A percentile compares a stretch with the other conserved stretches of the same genome.
Conservation (phyloP, 2,888 invertebrate genomes). For the Shargacucullia verbasci region DNA sequence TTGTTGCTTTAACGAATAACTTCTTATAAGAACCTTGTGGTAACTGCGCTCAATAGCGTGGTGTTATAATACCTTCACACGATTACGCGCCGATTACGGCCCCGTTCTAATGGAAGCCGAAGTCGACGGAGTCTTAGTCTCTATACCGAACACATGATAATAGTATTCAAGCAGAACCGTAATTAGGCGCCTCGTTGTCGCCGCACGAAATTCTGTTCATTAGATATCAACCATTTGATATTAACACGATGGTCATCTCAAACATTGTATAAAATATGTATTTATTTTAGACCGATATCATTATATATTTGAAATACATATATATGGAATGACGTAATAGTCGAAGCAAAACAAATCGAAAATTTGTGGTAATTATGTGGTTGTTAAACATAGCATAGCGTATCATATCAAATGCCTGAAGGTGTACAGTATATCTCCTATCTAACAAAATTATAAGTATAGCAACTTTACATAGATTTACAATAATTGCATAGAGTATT, state of each 20-base stretch:
- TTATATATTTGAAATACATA: slow-evolving; percentile 39
- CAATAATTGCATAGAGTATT: too few species aligned
- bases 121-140: slow-evolving; percentile 49
- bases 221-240: slow-evolving; percentile 41
- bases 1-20: slow-evolving; percentile 81
- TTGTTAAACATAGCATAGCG: slow-evolving; percentile 8
- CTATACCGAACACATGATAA: slow-evolving; percentile 38
- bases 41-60: slow-evolving; percentile 77
- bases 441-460: neutral
- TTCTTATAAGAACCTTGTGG: slow-evolving; percentile 83
- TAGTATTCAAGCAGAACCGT: slow-evolving; percentile 43
- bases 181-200: slow-evolving; percentile 51
- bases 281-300: slow-evolving; percentile 28
- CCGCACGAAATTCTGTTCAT: slow-evolving; percentile 44
- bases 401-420: slow-evolving; percentile 6
- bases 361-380: slow-evolving; percentile 36
- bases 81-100: slow-evolving; percentile 74
- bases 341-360: slow-evolving; percentile 41
- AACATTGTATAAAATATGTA: slow-evolving; percentile 25
- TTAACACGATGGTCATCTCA: slow-evolving; percentile 28
- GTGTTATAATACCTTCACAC: slow-evolving; percentile 82
- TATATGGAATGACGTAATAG: slow-evolving; percentile 38
- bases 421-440: too few species aligned
- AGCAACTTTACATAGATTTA: too few species aligned
- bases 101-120: slow-evolving; percentile 72